phyloP scores from a whole-genome alignment of 2,113 vertebrate genomes.

The Dipodomys spectabilis region DNA sequence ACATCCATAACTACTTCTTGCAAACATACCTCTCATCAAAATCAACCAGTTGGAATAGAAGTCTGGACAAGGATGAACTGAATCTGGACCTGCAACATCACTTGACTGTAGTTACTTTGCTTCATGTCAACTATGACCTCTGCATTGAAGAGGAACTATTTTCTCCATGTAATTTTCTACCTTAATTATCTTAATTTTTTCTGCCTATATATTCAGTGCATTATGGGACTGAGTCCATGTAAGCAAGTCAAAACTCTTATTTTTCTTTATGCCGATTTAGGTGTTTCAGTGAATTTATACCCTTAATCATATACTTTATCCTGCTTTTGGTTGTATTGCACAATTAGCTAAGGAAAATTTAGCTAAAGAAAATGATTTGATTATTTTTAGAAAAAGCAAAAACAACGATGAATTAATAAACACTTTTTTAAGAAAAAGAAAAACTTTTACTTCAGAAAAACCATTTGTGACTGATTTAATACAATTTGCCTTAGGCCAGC shows the following conservation, averaged over 20 bases:
- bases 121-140: not conserved
- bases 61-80: not conserved
- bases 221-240: not conserved
- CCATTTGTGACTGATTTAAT: conserved; percentile 21
- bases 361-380: not conserved
- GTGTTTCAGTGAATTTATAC: not conserved
- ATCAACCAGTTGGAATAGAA: not conserved
- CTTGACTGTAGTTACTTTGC: not conserved
- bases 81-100: not conserved
- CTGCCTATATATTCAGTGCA: not conserved
- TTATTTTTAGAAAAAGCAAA: not conserved
- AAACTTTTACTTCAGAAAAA: conserved; percentile 24
- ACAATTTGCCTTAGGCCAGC: conserved; percentile 42
- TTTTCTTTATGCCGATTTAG: not conserved
- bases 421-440: not conserved
- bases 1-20: not conserved
- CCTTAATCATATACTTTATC: not conserved
- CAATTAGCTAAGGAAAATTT: conserved; percentile 25
- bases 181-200: not conserved
- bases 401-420: not conserved
- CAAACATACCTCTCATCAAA: not conserved
- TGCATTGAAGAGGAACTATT: not conserved
- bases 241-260: conserved; percentile 7
- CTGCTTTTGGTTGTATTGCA: conserved; percentile 8
- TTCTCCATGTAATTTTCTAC: not conserved